Percentiles rank a stretch among this genome's conserved stretches.
These are phyloP conservation scores for Heliconius erato DNA, from an alignment of 2,888 invertebrate genomes.

Conservation along the genomic window DNA sequence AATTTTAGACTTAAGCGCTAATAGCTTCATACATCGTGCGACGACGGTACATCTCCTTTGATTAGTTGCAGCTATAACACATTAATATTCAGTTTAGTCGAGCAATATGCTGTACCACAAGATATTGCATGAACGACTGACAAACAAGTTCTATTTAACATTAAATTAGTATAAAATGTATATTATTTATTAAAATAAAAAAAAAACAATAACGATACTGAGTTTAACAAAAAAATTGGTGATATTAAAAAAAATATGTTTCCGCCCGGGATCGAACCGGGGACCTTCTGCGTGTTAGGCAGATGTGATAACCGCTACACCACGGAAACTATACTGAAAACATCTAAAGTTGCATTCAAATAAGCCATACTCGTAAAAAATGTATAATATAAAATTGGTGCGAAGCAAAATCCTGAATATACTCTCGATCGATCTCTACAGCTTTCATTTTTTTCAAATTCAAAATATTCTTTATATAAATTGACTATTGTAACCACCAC, in stretches of 20 bases:
- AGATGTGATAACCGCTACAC: slow-evolving; percentile 97
- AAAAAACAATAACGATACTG: background rate
- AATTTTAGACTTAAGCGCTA: background rate
- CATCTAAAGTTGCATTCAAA: background rate
- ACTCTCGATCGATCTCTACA: too few relatives aligned
- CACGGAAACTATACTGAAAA: slow-evolving; percentile 87
- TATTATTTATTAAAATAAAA: background rate
- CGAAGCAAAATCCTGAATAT: too few relatives aligned
- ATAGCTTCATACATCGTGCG: background rate
- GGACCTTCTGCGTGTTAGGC: slow-evolving; percentile 96
- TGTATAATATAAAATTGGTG: too few relatives aligned
- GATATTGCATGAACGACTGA: slow-evolving; percentile 3
- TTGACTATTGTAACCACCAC: too few relatives aligned
- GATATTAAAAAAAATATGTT: slow-evolving; percentile 80
- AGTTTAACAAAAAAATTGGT: background rate
- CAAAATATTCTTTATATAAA: too few relatives aligned
- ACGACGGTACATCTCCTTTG: background rate
- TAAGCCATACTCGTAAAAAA: background rate
- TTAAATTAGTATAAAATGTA: background rate
- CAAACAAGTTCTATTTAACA: background rate
- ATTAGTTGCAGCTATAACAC: slow-evolving; percentile 21
- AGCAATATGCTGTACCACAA: slow-evolving; percentile 2
- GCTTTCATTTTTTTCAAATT: too few relatives aligned
- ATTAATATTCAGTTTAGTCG: slow-evolving; percentile 26
- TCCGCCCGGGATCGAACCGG: slow-evolving; percentile 96